phyloP scores from a whole-genome alignment of 2,888 invertebrate genomes.

The Drosophila rellima region DNA sequence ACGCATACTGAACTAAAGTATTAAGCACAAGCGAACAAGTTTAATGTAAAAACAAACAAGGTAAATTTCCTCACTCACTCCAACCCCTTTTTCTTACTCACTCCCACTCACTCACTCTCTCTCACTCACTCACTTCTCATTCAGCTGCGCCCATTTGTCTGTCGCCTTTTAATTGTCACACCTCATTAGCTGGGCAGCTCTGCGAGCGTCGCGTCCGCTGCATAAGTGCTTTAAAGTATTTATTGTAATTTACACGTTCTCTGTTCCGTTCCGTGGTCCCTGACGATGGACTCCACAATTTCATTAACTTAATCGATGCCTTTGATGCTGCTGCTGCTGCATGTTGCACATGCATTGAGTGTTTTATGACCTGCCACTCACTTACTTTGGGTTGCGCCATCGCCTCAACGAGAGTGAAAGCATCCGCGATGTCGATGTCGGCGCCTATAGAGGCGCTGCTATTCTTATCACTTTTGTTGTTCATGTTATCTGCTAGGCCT shows the following conservation, averaged over 20 bases:
- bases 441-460: slow-evolving; percentile 13
- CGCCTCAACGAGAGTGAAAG: slow-evolving; percentile 34
- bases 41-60: slow-evolving; percentile 30
- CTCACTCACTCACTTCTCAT: slow-evolving; percentile 27
- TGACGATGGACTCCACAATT: slow-evolving; percentile 55
- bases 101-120: too few relatives aligned
- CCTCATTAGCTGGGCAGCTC: slow-evolving; percentile 63
- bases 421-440: slow-evolving; percentile 26
- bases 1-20: slow-evolving; percentile 33
- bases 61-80: slow-evolving; percentile 20
- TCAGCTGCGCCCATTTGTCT: slow-evolving; percentile 44
- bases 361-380: slow-evolving; percentile 50
- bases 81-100: background rate
- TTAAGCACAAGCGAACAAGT: slow-evolving; percentile 20
- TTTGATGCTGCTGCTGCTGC: slow-evolving; percentile 50
- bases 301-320: slow-evolving; percentile 74
- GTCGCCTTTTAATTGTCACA: slow-evolving; percentile 69
- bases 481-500: slow-evolving; percentile 51
- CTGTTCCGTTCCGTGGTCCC: slow-evolving; percentile 12
- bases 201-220: slow-evolving; percentile 39
- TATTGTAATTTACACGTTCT: slow-evolving; percentile 68
- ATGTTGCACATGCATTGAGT: slow-evolving; percentile 47
- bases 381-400: slow-evolving; percentile 8
- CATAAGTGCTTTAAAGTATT: slow-evolving; percentile 70
- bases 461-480: slow-evolving; percentile 55